phyloP scores from a whole-genome alignment of 2,113 vertebrate species.

The Spilogale gracilis region DNA sequence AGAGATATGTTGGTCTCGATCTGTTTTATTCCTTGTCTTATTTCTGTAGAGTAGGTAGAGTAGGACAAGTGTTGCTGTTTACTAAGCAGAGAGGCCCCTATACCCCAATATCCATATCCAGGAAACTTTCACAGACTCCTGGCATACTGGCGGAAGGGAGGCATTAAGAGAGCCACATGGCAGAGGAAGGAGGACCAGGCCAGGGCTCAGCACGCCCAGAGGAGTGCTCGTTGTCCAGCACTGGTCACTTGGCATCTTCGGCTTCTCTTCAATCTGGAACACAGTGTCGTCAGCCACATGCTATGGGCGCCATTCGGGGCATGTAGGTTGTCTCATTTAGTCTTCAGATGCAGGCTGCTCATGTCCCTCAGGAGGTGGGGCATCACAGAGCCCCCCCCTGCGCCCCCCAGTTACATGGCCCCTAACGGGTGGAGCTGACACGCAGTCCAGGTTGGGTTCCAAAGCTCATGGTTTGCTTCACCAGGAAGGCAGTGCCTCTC shows the following conservation, averaged over 20 bases:
- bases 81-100: background rate
- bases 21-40: background rate
- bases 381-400: accelerated
- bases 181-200: background rate
- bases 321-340: accelerated
- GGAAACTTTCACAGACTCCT: accelerated
- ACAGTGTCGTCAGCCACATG: accelerated
- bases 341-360: background rate
- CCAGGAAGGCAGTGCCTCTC: accelerated
- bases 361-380: accelerated
- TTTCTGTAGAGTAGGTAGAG: background rate
- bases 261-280: no score
- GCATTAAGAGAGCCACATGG: accelerated
- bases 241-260: accelerated
- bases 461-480: background rate
- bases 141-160: accelerated
- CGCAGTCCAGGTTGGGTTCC: background rate
- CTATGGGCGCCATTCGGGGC: accelerated
- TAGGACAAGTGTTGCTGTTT: background rate
- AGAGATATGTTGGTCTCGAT: background rate
- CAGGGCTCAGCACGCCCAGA: accelerated
- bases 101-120: accelerated
- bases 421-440: accelerated
- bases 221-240: no score
- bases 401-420: accelerated